Evolutionary conservation across 2,113 vertebrate genomes (phyloP), one percentile per base, ranked within the genome.

Genomic region (Haliaeetus leucogaster): DNA sequence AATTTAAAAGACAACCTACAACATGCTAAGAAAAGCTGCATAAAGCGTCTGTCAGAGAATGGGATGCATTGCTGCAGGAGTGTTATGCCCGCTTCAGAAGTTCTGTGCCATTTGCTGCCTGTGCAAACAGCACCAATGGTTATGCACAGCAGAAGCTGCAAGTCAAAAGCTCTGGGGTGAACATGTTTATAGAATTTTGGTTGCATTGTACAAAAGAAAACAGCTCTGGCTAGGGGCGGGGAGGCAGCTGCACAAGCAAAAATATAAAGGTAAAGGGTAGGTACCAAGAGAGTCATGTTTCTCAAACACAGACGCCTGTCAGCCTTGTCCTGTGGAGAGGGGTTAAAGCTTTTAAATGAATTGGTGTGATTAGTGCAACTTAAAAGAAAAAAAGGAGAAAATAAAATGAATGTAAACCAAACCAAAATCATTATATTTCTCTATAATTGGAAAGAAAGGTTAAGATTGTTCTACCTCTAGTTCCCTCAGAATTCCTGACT

Each of bases 401-500:
- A 80, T 55, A 95, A 96, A 97, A 97, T 93, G 97, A 97, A 97
- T 95, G 97, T 98, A 96, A 97, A 95, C 79, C 74, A 94, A 97
- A 98, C 91, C 81, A 93, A 97, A 93, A 68, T 38, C 87, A 90
- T 95, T 96, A 71, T 61, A 96, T 96, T 96, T 97, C 84, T 96
- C 91, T 93, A 91, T 58, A 90, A 96, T 95, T 45, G 88, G 88
- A 94, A 89, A 93, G 85, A 97, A 97, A 82, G 76, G 95, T 96
- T 95, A 94, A 98, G 97, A 82, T 94, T 58, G 20, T 89, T 91
- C 97, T 99, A 99, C 99, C 99, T 99, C 99, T 89, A 99, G 99
- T 97, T 99, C 99, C 96, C 99, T 97, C 74, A 99, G 98, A 97
- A 99, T 99, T 89, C 99, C 99, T 23, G 99, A 99, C 95, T 99